Base-by-base conservation (phyloP, 1,140 invertebrate species). In the Anastrepha obliqua region DNA sequence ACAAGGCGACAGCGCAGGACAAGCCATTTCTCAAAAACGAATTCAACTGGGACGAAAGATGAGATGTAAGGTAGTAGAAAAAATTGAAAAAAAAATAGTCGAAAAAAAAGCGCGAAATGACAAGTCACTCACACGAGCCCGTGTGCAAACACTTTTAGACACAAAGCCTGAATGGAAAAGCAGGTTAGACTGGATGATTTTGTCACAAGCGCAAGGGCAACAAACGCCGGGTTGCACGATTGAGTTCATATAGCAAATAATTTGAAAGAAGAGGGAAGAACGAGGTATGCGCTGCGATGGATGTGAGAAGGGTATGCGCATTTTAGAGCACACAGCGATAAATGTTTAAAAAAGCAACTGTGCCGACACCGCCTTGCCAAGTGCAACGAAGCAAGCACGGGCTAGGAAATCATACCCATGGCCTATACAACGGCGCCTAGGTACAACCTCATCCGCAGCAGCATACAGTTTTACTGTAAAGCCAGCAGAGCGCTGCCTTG, bases 31-130 rank as follows among this genome's bases (percentile, higher is more conserved):
- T 81, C 74, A 55, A 81, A 74, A 81, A 81, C 74, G n/a, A 55
- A 81, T 55, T 81, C 74, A 81, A 47, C 74, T 51, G 44, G 74
- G 74, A 81, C 74, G 74, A 81, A 81, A 81, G 74, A 51, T 81
- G 74, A 81, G 74, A 81, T 58, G 74, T 2, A 81, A 51, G 15
- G 29, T 81, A 29, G n/a, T 55, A 9, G n/a, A 13, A 58, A 51
- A 55, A 81, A 81, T 11, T 3, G 44, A 51, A 55, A 81, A 55
- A 42, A 67, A 67, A 29, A n/a, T 15, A 62, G 15, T 1, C 20
- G 64, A 3, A 70, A 44, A 81, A 55, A 81, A 81, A 2, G 51
- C 74, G 47, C 51, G 6, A 7, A 55, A 81, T 20, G 47, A 17
- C 60, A 11, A 62, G 3, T 6, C 42, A 29, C 67, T 4, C 15